Base-by-base conservation (phyloP, 2,888 invertebrate genomes). In the Drosophila kambysellisi region DNA sequence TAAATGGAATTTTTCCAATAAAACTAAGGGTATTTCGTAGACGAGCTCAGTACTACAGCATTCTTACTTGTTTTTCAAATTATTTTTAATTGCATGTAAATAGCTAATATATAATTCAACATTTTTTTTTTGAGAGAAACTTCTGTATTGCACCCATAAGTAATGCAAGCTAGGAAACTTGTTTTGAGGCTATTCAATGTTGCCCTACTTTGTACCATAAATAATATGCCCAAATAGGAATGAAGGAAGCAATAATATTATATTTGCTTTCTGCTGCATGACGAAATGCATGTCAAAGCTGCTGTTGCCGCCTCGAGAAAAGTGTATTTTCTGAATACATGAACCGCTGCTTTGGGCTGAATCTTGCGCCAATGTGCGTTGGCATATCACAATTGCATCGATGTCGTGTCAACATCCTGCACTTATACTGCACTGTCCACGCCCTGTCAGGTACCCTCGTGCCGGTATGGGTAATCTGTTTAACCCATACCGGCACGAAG, bases 391-490 rank as follows among this genome's bases (percentile, higher is more conserved):
- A 25, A 82, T 82, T 77, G 72, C 77, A 68, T 61, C 48, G 56
- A 60, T 68, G 66, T 79, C 61, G 68, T 61, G 70, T 69, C 54
- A 70, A 61, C 69, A 69, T 76, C 37, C 76, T 62, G 67, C 53
- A 59, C 53, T 41, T 67, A 66, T 61, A 66, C 75, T 80, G 79
- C 78, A 17, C 25, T 68, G 76, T 79, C 80, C 60, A 61, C 79
- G 57, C 52, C 66, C 78, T 86, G 86, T 86, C 83, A 82, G 57
- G 72, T 81, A 79, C 83, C 83, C 41, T 83, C 76, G 83, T 85
- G 80, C 81, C 81, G 70, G 20, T 25, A 25, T 25, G 20, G 20
- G 20, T 25, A 25, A 25, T 25, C 20, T 25, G 20, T 25, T 25
- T 25, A 25, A 25, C 20, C 20, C 20, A 25, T 25, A 25, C 20